Evolutionary conservation across 2,797 vertebrate species (phyloP), one percentile per base, ranked within the genome.

Genomic region (Cyclura pinguis): DNA sequence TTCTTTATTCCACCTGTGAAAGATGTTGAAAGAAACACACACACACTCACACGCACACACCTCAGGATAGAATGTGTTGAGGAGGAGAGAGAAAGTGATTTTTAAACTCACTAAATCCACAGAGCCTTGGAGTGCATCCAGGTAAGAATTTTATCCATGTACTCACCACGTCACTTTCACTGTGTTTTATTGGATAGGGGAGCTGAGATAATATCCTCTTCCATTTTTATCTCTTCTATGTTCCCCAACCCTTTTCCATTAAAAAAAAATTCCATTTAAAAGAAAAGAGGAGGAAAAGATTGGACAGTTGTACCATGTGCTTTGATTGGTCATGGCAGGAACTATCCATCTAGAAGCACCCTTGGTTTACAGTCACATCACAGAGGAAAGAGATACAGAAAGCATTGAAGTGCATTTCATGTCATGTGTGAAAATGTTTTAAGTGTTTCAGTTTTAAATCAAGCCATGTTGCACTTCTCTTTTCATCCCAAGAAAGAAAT

Each of bases 401-500:
- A 83, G 55, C 6, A 18, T 87, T 87, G 29, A 6, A 29, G n/a
- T 69, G 7, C 42, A 47, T 47, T 47, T 84, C n/a, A 76, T 77
- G 47, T 55, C 27, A 74, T 67, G 57, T 69, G 80, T 83, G 69
- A 77, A 90, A 76, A 90, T 69, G 80, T 69, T 69, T 77, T 42
- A 91, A 87, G 80, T 78, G 27, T 77, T 91, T 59, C 42, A 47
- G 4, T 4, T 52, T 52, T 52, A 67, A 90, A 86, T 92, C 35
- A 1, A 32, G 32, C 89, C 4, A 80, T 89, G 90, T 87, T 89
- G 8, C 64, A 88, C 1, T 20, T 16, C 5, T 59, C 88, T 87
- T 94, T 76, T 42, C 57, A 42, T 57, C 38, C 78, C 92, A 93
- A 92, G 73, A 78, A 94, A 91, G 69, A 84, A 57, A 90, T 24